Conservation (phyloP, 1,140 invertebrate genomes). For the Saccostrea glomerata region DNA sequence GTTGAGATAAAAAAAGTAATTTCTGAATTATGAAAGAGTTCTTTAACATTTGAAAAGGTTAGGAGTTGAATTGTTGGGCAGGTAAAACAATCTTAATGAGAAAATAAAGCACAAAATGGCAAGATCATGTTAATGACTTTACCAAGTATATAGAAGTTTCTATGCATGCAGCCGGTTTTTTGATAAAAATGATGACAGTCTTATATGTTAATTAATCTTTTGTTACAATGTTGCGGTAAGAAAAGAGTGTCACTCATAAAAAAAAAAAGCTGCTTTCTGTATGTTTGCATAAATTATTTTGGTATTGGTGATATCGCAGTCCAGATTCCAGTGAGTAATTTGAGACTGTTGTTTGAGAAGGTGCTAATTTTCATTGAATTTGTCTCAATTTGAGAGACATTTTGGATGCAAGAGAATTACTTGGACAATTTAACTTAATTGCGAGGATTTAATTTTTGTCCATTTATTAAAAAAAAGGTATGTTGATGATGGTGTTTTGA, state of each 20-base stretch:
- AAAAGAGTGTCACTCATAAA: neutral
- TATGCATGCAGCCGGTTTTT: neutral
- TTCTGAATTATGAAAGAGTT: too few species aligned
- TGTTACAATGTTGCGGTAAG: neutral
- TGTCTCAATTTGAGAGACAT: too few species aligned
- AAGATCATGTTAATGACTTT: neutral
- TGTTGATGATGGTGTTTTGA: too few species aligned
- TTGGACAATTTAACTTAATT: too few species aligned
- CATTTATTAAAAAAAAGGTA: too few species aligned
- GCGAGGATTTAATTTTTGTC: too few species aligned
- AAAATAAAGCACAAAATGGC: neutral
- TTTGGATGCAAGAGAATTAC: too few species aligned
- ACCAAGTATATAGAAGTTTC: neutral
- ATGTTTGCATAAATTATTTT: conserved; percentile 13
- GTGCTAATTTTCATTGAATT: too few species aligned
- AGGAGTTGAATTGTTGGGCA: neutral
- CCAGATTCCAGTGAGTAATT: too few species aligned
- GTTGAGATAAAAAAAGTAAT: too few species aligned
- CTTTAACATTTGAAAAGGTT: neutral
- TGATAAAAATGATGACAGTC: neutral
- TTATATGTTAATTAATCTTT: conserved; percentile 27
- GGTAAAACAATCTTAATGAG: neutral
- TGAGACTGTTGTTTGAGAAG: too few species aligned
- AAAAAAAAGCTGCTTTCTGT: neutral
- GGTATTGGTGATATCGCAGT: neutral